phyloP scores from a whole-genome alignment of 1,140 invertebrate genomes.

The Dinoponera quadriceps region DNA sequence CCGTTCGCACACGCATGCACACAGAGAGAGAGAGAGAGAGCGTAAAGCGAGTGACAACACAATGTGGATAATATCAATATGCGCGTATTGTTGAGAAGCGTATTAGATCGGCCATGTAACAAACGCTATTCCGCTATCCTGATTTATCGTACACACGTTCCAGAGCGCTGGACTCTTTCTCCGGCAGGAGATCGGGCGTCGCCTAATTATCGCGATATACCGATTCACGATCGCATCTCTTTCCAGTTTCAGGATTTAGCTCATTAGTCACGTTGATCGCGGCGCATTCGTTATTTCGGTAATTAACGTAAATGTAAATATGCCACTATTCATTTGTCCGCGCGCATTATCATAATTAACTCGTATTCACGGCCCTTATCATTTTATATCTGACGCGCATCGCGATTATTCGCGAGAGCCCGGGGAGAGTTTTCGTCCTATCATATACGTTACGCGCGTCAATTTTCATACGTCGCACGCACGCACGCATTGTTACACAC shows the following conservation, averaged over 20 bases:
- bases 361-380: slow-evolving; percentile 40
- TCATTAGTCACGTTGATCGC: slow-evolving; percentile 63
- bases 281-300: slow-evolving; percentile 68
- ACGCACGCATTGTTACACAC: no score
- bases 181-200: slow-evolving; percentile 32
- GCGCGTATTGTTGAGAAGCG: background rate
- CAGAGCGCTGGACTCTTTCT: slow-evolving; percentile 15
- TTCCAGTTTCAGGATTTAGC: slow-evolving; percentile 61
- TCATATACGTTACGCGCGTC: slow-evolving; percentile 14
- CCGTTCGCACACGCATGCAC: background rate
- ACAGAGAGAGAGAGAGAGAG: background rate
- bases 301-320: slow-evolving; percentile 71
- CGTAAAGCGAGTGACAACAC: slow-evolving; percentile 8
- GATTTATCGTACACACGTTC: slow-evolving; percentile 26
- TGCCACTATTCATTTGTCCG: slow-evolving; percentile 66
- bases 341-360: slow-evolving; percentile 70
- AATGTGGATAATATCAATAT: background rate
- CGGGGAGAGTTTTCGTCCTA: slow-evolving; percentile 37
- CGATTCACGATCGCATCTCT: slow-evolving; percentile 71
- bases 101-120: slow-evolving; percentile 30
- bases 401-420: slow-evolving; percentile 31
- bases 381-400: slow-evolving; percentile 23
- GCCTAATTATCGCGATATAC: slow-evolving; percentile 71
- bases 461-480: slow-evolving; percentile 18
- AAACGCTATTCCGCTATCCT: slow-evolving; percentile 10